phyloP scores from a whole-genome alignment of 2,888 invertebrate genomes.

The Boloria euphrosyne region DNA sequence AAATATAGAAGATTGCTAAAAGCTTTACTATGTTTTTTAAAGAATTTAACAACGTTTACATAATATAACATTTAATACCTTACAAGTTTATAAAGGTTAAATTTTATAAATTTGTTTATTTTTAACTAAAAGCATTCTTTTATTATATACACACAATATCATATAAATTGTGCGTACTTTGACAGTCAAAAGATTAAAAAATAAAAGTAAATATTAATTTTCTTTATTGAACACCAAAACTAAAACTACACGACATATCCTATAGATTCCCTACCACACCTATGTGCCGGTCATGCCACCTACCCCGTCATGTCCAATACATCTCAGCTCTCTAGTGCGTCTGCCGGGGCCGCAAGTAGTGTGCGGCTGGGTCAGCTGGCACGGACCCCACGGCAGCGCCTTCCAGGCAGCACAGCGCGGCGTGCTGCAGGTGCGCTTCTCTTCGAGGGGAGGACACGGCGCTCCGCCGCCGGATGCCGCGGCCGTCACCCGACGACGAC shows the following conservation, averaged over 20 bases:
- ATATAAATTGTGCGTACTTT: no score
- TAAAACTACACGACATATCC: no score
- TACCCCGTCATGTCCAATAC: slow-evolving; percentile 81
- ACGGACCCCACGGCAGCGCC: slow-evolving; percentile 79
- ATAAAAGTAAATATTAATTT: no score
- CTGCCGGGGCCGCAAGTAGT: slow-evolving; percentile 83
- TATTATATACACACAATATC: no score
- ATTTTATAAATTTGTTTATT: no score
- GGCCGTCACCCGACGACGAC: slow-evolving; percentile 70
- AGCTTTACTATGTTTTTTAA: no score
- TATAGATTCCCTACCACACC: background rate
- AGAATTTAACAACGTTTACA: no score
- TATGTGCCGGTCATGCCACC: slow-evolving; percentile 37
- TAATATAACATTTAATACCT: no score
- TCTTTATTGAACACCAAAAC: no score
- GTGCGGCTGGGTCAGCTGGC: slow-evolving; percentile 68
- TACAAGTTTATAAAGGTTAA: no score
- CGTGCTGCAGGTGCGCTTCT: slow-evolving; percentile 79
- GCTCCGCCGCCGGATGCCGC: slow-evolving; percentile 79
- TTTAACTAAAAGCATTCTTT: no score
- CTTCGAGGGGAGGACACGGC: slow-evolving; percentile 77
- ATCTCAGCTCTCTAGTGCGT: slow-evolving; percentile 79
- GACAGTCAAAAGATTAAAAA: no score
- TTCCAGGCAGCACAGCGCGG: slow-evolving; percentile 80
- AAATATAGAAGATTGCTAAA: background rate